Conservation (phyloP, 2,797 vertebrate genomes). For the Sebastes itinus region DNA sequence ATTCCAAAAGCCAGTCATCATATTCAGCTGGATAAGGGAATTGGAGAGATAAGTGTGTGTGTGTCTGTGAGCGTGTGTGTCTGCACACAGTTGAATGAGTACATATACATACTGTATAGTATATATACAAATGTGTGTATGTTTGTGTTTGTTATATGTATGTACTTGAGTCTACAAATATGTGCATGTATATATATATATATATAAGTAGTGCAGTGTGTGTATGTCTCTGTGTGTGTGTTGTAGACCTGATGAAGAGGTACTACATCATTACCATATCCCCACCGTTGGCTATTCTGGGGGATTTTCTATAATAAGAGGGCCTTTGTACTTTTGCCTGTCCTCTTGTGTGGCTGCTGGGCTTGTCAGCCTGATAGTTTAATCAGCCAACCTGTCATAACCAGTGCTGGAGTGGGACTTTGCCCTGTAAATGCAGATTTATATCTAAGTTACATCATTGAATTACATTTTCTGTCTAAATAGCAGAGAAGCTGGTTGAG, state of each 20-base stretch:
- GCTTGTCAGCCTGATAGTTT: conserved; percentile 80
- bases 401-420: conserved; percentile 73
- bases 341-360: conserved; percentile 78
- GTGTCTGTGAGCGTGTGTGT: conserved; percentile 22
- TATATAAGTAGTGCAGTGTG: neutral
- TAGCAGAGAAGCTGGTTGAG: conserved; percentile 72
- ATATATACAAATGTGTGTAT: conserved; percentile 14
- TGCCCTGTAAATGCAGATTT: conserved; percentile 80
- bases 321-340: conserved; percentile 75
- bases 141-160: conserved; percentile 36
- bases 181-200: conserved; percentile 7
- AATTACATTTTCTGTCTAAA: conserved; percentile 83
- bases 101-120: neutral
- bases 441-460: conserved; percentile 82
- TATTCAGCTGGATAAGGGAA: conserved; percentile 85
- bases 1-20: conserved; percentile 89
- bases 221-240: conserved; percentile 27
- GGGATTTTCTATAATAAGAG: conserved; percentile 78
- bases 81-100: neutral
- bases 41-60: conserved; percentile 74
- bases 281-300: conserved; percentile 76
- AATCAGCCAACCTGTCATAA: conserved; percentile 79
- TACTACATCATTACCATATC: conserved; percentile 79
- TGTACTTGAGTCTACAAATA: conserved; percentile 22
- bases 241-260: conserved; percentile 60